These are phyloP conservation scores for Dendrophyllia cribrosa DNA, from an alignment of 64 coral and sea anemone species.

Conservation along the genomic window DNA sequence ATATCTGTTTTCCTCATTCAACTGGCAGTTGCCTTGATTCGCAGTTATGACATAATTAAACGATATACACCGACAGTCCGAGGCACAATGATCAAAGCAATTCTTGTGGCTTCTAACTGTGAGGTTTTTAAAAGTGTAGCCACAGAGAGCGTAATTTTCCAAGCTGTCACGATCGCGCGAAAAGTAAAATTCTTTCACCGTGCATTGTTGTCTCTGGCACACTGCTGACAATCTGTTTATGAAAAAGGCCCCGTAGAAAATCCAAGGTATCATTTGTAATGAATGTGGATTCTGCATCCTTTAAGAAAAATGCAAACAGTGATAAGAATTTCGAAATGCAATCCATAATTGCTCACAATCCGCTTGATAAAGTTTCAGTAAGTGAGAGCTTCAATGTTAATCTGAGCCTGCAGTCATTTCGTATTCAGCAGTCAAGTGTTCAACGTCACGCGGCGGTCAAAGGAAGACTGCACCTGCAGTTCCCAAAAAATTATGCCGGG, in stretches of 20 bases:
- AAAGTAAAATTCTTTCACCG: conserved; percentile 6
- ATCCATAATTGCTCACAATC: too few species aligned
- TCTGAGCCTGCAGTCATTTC: too few species aligned
- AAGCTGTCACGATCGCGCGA: neutral
- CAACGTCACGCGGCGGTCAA: too few species aligned
- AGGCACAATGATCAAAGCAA: conserved; percentile 13
- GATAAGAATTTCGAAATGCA: too few species aligned
- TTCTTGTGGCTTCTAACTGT: neutral
- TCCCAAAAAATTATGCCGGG: too few species aligned
- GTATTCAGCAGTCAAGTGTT: too few species aligned
- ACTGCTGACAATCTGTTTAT: neutral
- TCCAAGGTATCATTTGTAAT: neutral
- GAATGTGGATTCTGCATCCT: neutral
- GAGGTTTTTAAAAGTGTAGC: neutral
- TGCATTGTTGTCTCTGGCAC: neutral
- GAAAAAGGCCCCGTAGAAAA: neutral
- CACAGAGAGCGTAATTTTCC: conserved; percentile 16
- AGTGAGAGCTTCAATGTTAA: too few species aligned
- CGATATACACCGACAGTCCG: conserved; percentile 21
- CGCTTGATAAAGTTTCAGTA: too few species aligned
- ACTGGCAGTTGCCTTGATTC: neutral
- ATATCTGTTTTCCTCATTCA: conserved; percentile 22
- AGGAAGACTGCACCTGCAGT: too few species aligned
- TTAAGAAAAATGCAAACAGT: neutral
- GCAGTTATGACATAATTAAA: neutral